phyloP scores from a whole-genome alignment of 2,113 vertebrate genomes.

The Patagioenas fasciata region DNA sequence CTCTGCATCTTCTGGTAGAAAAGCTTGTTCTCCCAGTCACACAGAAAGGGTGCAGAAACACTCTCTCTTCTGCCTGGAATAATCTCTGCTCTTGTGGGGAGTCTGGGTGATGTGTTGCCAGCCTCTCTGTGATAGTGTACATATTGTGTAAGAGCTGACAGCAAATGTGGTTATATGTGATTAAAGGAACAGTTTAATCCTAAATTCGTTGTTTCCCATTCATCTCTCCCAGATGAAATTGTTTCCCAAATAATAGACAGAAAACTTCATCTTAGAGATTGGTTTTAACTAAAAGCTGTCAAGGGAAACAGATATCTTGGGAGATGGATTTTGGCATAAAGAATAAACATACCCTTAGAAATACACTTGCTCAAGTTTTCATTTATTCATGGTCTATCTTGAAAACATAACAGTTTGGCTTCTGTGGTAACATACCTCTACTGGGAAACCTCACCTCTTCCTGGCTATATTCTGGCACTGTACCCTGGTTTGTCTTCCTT shows the following conservation, averaged over 20 bases:
- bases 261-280: background rate
- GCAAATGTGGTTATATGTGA: background rate
- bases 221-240: background rate
- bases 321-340: background rate
- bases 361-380: background rate
- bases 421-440: background rate
- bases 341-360: background rate
- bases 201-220: background rate
- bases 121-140: background rate
- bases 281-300: background rate
- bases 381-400: background rate
- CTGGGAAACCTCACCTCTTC: background rate
- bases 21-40: background rate
- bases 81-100: background rate
- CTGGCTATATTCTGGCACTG: background rate
- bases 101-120: background rate
- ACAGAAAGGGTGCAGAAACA: background rate
- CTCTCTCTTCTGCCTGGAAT: background rate
- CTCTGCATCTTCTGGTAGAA: accelerated
- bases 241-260: background rate
- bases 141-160: background rate
- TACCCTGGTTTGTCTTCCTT: background rate
- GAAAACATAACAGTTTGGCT: background rate
- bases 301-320: background rate
- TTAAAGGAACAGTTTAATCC: background rate